Evolutionary conservation across 2,797 vertebrate species (phyloP), one percentile per base, ranked within the genome.

Genomic region (Centroberyx gerrardi): DNA sequence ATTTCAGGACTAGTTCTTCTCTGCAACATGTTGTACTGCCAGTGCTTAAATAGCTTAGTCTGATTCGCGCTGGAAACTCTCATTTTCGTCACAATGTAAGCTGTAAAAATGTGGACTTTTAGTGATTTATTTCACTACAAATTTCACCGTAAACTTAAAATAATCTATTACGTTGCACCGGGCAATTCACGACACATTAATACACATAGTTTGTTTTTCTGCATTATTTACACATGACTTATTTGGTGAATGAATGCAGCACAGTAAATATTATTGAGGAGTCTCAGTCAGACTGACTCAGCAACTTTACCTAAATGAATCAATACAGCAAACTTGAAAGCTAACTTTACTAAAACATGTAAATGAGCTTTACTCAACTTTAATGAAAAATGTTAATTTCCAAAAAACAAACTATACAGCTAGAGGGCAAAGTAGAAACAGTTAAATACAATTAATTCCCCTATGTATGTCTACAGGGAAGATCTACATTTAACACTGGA

Each of bases 351-450:
- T 74, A 62, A 90, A 87, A 80, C 62, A 89, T 84, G 80, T 51
- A 89, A 90, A 87, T 85, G 74, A 68, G 70, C 68, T 81, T 85
- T 88, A 81, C 51, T 6, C 61, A 63, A 72, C 81, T 80, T 87
- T 87, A 91, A 92, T 89, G 76, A 62, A 78, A 22, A 84, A 84
- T 88, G 75, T 81, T 85, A 85, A 88, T 84, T 64, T 51, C 66
- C 73, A 74, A 70, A 81, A 81, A 83, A 68, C 8, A 73, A 88
- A 85, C 75, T 64, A 42, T 63, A 78, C 66, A 83, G 83, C 83
- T 80, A 27, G 76, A 79, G 52, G 87, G 73, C 67, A 71, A 84
- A 86, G 74, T 75, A 61, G 63, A 84, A 80, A 81, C 76, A 56
- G 62, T 76, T 80, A 80, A 82, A 72, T 56, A 54, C 29, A 62